Evolutionary conservation across 2,797 vertebrate genomes (phyloP).

Genomic region (Erpetoichthys calabaricus): DNA sequence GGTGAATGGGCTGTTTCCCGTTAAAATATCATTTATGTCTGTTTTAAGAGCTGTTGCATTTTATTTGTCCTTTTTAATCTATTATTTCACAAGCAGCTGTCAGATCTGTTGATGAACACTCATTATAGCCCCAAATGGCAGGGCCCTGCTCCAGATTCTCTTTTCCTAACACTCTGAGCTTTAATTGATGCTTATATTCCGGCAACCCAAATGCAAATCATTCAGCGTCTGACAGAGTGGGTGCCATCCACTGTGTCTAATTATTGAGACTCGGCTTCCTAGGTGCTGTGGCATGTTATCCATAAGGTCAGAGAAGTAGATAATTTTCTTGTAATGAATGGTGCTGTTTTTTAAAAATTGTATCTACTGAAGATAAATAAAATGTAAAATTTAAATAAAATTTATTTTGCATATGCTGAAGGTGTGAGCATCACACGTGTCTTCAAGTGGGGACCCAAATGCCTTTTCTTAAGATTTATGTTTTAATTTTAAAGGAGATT

Average conservation of each 20-base stretch:
- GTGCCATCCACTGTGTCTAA: neutral
- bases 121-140: neutral
- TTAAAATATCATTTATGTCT: no score
- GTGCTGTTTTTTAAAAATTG: no score
- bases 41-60: no score
- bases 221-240: neutral
- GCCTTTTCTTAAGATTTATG: no score
- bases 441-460: no score
- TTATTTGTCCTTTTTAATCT: neutral
- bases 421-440: no score
- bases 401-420: no score
- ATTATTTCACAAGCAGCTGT: slow-evolving; percentile 11
- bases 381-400: no score
- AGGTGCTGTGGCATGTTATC: neutral
- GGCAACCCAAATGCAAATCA: neutral
- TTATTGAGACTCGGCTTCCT: neutral
- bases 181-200: neutral
- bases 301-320: neutral
- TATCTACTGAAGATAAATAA: no score
- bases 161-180: neutral
- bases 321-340: neutral
- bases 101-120: slow-evolving; percentile 3
- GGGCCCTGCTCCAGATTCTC: slow-evolving; percentile 1
- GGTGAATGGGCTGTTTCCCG: no score
- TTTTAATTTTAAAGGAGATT: no score